Evolutionary conservation across 1,140 invertebrate genomes (phyloP), one percentile per base, ranked within the genome.

Genomic region (Drosophila murphyi): DNA sequence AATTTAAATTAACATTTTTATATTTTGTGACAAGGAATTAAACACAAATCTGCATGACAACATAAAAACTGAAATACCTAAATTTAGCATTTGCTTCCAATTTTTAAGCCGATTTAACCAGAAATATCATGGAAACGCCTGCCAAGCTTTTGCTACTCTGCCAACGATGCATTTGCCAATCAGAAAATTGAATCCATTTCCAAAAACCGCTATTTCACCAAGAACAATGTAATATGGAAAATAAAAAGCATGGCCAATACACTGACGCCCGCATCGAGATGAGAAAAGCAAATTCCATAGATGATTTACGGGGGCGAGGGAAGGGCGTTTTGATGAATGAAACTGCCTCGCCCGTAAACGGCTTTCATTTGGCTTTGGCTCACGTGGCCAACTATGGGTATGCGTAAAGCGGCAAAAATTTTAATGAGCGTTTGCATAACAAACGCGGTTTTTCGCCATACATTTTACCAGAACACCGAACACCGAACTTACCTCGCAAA

Each of bases 371-470:
- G 51, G 56, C 55, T 61, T 70, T 63, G 64, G 45, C n/a, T 63
- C 31, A 32, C 20, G 32, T 37, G 68, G 50, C 76, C 76, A 79
- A 82, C 82, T 82, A 56, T 77, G 80, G 79, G 83, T 80, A 87
- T 88, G 64, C 76, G 76, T 88, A 88, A 88, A 72, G 71, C 47
- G 68, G 82, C 60, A 79, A 88, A 88, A 72, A 87, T 87, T 87
- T 82, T 88, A 88, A 87, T 87, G 83, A 87, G 76, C 80, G 72
- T 80, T 87, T 88, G 72, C 82, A 87, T 87, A 87, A 88, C 82
- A 87, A 87, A 88, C 78, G 83, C 64, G 82, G 83, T 73, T 82
- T 85, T 81, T 76, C 28, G 51, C 70, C 59, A 32, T 32, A 45
- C 61, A 52, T 59, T 62, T 57, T 59, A 8, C 8, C 39, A 5